Evolutionary conservation across 2,888 invertebrate genomes (phyloP), one percentile per base, ranked within the genome.

Genomic region (Microchrysa polita): DNA sequence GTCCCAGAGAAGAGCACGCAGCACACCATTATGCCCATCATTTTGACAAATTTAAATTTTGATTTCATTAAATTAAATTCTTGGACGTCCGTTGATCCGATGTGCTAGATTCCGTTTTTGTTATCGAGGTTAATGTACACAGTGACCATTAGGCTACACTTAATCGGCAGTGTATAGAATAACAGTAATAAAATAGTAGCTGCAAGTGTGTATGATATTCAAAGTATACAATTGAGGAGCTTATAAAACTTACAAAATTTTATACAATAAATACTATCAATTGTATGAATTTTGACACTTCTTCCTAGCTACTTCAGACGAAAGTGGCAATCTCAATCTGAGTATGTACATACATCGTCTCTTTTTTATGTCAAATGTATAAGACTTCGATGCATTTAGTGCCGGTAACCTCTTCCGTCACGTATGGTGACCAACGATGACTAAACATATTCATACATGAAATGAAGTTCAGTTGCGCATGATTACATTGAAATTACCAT

Each of bases 191-290:
- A 55, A 55, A 55, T 22, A 55, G 27, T 34, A 34, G 27, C 53
- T 53, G 53, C 40, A 9, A 42, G 40, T 23, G 23, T 1, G 59
- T 16, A 34, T 5, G 27, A 34, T 34, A 34, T 34, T 5, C 4
- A 7, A 34, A 34, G 27, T 5, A 7, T 7, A 34, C 27, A 34
- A 34, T 34, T 5, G 27, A 34, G 23, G 61, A 61, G 61, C 40
- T 34, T 61, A 61, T 61, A 40, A 65, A 52, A 53, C 52, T 67
- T 53, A 67, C 52, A 53, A 67, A 53, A 16, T 53, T 67, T 16
- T 18, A 16, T 52, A 23, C 16, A 16, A 20, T 53, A 44, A 52
- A 52, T 67, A 53, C 67, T 53, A n/a, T 12, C 61, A 61, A n/a
- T 61, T 61, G 23, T n/a, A 40, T 18, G 27, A 14, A 61, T 12